These are phyloP conservation scores for Trichogramma pretiosum DNA, from an alignment of 1,140 invertebrate genomes.

Conservation along the genomic window DNA sequence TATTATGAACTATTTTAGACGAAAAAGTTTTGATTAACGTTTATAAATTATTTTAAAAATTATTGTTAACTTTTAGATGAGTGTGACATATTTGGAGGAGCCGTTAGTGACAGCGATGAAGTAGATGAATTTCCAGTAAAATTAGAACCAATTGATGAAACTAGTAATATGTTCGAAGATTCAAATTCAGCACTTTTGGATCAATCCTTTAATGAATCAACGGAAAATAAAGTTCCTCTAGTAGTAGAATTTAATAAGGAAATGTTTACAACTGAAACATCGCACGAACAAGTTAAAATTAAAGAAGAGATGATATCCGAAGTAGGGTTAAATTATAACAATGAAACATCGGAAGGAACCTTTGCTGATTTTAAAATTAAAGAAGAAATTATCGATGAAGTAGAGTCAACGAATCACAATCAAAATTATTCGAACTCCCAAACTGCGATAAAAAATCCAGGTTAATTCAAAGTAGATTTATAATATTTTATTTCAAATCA, in stretches of 20 bases:
- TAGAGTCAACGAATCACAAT: conserved; percentile 36
- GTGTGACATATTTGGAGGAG: conserved; percentile 82
- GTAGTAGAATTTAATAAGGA: conserved; percentile 50
- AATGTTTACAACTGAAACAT: conserved; percentile 46
- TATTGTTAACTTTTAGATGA: conserved; percentile 57
- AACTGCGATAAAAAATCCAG: conserved; percentile 28
- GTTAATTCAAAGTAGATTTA: conserved; percentile 20
- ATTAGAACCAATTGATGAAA: conserved; percentile 71
- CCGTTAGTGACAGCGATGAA: conserved; percentile 69
- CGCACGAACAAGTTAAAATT: no score
- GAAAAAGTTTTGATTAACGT: no score
- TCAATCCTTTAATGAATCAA: conserved; percentile 32
- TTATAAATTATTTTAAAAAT: no score
- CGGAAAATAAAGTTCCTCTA: conserved; percentile 32
- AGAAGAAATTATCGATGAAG: conserved; percentile 32
- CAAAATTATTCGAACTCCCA: conserved; percentile 29
- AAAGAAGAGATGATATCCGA: conserved; percentile 22
- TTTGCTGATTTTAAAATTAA: conserved; percentile 36
- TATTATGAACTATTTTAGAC: no score
- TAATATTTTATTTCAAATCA: background rate
- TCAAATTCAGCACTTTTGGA: conserved; percentile 55
- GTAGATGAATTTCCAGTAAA: conserved; percentile 63
- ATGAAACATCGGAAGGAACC: no score
- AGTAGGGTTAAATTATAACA: no score
- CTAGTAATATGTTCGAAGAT: conserved; percentile 65